Conservation (phyloP, 2,888 invertebrate genomes). For the Chymomyza procnemis region DNA sequence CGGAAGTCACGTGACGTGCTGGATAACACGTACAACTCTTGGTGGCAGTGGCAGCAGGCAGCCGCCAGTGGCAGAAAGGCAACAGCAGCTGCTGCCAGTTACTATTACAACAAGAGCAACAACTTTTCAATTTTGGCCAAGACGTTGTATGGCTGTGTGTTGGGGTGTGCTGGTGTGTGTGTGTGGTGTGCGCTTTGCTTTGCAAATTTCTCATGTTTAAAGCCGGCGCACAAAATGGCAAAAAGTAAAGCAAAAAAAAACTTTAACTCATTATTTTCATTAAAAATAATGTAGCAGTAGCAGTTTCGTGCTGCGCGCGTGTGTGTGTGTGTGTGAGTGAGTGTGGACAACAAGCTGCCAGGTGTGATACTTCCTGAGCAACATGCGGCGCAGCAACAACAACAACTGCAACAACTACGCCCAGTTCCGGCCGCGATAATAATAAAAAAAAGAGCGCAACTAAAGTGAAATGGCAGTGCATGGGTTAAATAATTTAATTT, state of each 20-base stretch:
- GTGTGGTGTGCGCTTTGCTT: neutral
- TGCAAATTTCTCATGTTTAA: conserved; percentile 32
- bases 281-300: conserved; percentile 53
- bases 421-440: neutral
- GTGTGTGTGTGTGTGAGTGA: neutral
- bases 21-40: conserved; percentile 62
- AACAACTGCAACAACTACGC: conserved; percentile 19
- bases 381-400: conserved; percentile 10
- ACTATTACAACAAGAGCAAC: conserved; percentile 8
- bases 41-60: conserved; percentile 1
- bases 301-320: conserved; percentile 21
- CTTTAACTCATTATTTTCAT: conserved; percentile 50
- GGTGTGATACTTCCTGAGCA: conserved; percentile 22
- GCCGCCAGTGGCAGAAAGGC: no score
- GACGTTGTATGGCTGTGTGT: neutral
- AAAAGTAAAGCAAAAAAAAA: conserved; percentile 22
- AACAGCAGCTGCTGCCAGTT: conserved; percentile 12
- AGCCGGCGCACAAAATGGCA: conserved; percentile 29
- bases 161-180: neutral
- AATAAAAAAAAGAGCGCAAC: conserved; percentile 10
- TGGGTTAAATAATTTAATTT: conserved; percentile 72
- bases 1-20: conserved; percentile 73
- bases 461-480: conserved; percentile 31
- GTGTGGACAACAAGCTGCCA: conserved; percentile 1
- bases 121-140: conserved; percentile 58